Percentiles rank a stretch among this genome's conserved stretches.
These are phyloP conservation scores for Brachionus manjavacas DNA, from an alignment of 1,140 invertebrate genomes.

Conservation along the genomic window DNA sequence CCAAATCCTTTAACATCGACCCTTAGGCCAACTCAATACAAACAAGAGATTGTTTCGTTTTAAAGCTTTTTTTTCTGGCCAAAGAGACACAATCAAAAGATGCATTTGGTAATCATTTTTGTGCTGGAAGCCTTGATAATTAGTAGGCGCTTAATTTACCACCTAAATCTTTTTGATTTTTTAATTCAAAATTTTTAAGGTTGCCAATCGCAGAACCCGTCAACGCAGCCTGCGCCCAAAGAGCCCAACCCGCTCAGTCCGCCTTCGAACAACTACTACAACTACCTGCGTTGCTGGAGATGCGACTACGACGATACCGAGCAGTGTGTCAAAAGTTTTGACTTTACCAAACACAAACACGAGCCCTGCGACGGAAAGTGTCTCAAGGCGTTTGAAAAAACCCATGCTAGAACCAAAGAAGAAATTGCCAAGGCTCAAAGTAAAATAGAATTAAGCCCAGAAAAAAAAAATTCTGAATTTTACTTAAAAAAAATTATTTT, in stretches of 20 bases:
- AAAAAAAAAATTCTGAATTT: neutral
- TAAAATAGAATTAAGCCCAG: neutral
- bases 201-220: neutral
- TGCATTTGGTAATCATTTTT: neutral
- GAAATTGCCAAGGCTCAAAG: slow-evolving; percentile 43
- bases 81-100: neutral
- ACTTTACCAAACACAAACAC: slow-evolving; percentile 41
- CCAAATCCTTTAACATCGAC: slow-evolving; percentile 10
- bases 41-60: neutral
- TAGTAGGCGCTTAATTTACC: neutral
- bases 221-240: neutral
- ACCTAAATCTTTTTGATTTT: neutral
- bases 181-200: neutral
- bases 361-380: slow-evolving; percentile 40
- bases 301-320: slow-evolving; percentile 42
- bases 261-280: slow-evolving; percentile 8
- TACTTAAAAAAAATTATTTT: neutral
- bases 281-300: slow-evolving; percentile 28
- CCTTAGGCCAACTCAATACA: neutral
- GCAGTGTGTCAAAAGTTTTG: slow-evolving; percentile 43
- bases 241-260: neutral
- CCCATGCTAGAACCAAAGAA: slow-evolving; percentile 25
- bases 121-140: neutral
- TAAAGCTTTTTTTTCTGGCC: neutral
- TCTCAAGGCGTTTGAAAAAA: slow-evolving; percentile 39